Base-by-base conservation (phyloP, 92 coral and sea anemone species). In the Ricordea florida region DNA sequence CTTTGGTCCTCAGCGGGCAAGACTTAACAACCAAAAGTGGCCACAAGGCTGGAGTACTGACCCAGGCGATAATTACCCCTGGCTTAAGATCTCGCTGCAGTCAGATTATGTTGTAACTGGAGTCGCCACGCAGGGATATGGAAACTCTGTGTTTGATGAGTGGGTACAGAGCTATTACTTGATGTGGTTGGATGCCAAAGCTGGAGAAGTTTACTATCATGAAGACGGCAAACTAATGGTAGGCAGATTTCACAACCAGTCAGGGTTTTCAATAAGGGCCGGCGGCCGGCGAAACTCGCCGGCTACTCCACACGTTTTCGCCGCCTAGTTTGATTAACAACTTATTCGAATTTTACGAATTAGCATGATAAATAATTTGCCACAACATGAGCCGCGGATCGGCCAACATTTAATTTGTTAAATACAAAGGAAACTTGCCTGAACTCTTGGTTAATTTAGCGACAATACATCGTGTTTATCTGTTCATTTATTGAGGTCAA, bases 41-140 rank as follows among this genome's bases (percentile, higher is more conserved):
- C 93, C 90, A 6, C 89, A 84, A 35, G 90, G 93, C 47, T 88
- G 93, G 90, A 52, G 78, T 30, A 83, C 90, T 17, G 89, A 78
- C 64, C 53, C 71, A 17, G 69, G 47, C 31, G 93, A 88, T 59
- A 25, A 71, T 21, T 72, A 78, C 4, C 93, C 93, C 0, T 84
- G 93, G 93, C 38, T 88, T 32, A 88, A 88, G 65, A 61, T 88
- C 18, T 58, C 80, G 21, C 55, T 87, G 2, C 49, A 74, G 22
- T 63, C 69, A 16, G 33, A 58, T 4, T 74, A 78, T 36, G 85
- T 88, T 20, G 64, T 88, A 33, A 58, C 89, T 60, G 82, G 82
- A 16, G 64, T 88, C 20, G 85, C 93, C 3, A 88, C 93, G 0
- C 93, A 88, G 57, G 93, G 93, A 10, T 78, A 78, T 72, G 93